Base-by-base conservation (phyloP, 1,140 invertebrate genomes). In the Conus betulinus region DNA sequence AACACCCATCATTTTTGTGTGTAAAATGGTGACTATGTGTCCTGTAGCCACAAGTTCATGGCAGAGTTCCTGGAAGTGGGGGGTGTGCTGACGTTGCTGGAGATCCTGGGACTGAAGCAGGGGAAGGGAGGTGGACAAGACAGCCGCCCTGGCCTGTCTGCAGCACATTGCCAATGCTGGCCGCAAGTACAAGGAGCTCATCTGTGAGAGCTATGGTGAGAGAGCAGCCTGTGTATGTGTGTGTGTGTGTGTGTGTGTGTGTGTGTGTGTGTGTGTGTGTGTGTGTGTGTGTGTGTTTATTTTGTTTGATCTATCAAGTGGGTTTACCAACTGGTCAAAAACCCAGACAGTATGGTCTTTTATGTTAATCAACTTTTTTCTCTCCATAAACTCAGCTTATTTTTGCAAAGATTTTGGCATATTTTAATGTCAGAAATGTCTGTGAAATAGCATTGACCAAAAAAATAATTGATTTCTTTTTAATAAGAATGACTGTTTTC, bases 191-290 rank as follows among this genome's bases (percentile, higher is more conserved):
- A 95, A 95, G 88, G 95, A 95, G 88, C 90, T 95, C 0, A 95
- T 95, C n/a, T 95, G 95, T 94, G 94, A 95, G 92, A 94, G 94
- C 88, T 95, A 95, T 91, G 95, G 95, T 94, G 90, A 91, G 91
- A 78, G 81, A n/a, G 67, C 39, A 17, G 57, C 53, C 23, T 63
- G 7, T 78, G 27, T 27, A 7, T 27, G 6, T 39, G 6, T 39
- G 3, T 39, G 1, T 39, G 0, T 78, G 25, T 78, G 76, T 51
- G 76, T 78, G 76, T 39, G 76, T 78, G 74, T 78, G 74, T 78
- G 74, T 51, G 27, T 78, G 74, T 39, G 74, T 78, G 25, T 78
- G 74, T 78, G 74, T 78, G 74, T 78, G 74, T 78, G 74, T 78
- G 25, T 51, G 27, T 78, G 74, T 51, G 27, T 78, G 74, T 78